phyloP scores from a whole-genome alignment of 2,888 invertebrate genomes.

The Drosophila buzzatii region DNA sequence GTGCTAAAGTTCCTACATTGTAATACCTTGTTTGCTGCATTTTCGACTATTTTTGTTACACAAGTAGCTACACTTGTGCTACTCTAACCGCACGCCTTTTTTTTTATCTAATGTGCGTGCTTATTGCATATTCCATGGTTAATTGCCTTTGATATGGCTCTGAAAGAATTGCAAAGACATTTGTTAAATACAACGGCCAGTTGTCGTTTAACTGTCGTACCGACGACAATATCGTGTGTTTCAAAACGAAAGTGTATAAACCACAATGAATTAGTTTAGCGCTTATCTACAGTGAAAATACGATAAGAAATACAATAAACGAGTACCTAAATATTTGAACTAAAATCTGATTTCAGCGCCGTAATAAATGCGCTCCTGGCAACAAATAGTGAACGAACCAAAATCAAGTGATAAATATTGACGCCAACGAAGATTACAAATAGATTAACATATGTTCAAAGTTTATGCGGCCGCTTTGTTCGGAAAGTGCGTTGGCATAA shows the following conservation, averaged over 20 bases:
- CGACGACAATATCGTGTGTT: background rate
- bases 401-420: constrained; percentile 16
- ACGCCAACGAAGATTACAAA: constrained; percentile 29
- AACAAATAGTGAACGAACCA: constrained; percentile 33
- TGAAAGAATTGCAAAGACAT: constrained; percentile 19
- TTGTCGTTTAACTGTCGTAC: constrained; percentile 16
- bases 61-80: background rate
- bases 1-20: too few species aligned
- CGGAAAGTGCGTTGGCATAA: background rate
- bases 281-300: constrained; percentile 46
- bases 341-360: constrained; percentile 21
- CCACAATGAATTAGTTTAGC: constrained; percentile 10
- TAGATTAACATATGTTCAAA: constrained; percentile 51
- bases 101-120: constrained; percentile 50
- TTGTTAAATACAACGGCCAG: constrained; percentile 22
- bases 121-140: constrained; percentile 40
- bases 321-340: constrained; percentile 24
- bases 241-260: constrained; percentile 6
- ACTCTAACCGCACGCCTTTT: background rate
- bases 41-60: background rate
- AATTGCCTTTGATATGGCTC: constrained; percentile 39
- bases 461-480: constrained; percentile 13
- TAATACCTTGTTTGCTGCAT: background rate
- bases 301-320: constrained; percentile 46
- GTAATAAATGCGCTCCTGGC: constrained; percentile 42